Evolutionary conservation across 2,113 vertebrate genomes (phyloP).

Genomic region (Azemiops feae): DNA sequence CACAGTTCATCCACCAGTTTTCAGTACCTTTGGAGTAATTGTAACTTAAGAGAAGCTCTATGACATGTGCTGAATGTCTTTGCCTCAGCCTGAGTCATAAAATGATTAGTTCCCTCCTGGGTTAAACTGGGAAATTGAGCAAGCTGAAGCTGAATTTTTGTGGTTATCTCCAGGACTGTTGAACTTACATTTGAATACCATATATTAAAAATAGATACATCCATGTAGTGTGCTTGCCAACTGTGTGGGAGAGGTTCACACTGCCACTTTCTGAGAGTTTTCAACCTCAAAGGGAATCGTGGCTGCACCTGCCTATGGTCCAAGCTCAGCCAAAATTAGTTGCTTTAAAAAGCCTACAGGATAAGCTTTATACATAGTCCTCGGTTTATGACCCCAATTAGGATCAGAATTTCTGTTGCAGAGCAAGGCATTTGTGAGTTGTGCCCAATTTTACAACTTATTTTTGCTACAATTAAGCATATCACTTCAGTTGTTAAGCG

Average conservation of each 20-base stretch:
- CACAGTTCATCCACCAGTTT: neutral
- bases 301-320: neutral
- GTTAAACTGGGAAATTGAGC: neutral
- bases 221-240: neutral
- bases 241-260: neutral
- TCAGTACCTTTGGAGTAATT: neutral
- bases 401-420: neutral
- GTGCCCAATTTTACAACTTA: neutral
- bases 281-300: neutral
- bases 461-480: neutral
- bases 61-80: neutral
- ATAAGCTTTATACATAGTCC: neutral
- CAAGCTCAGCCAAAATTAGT: neutral
- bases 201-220: neutral
- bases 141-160: neutral
- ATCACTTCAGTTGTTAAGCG: neutral
- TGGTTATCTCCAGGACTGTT: neutral
- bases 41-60: neutral
- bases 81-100: neutral
- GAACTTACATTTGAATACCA: neutral
- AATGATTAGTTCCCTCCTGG: neutral
- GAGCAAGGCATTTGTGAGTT: neutral
- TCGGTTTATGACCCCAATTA: neutral
- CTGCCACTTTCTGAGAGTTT: neutral
- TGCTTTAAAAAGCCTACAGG: neutral